Evolutionary conservation across 2,888 invertebrate species (phyloP).

Genomic region (Zygothrica quintamaculata): DNA sequence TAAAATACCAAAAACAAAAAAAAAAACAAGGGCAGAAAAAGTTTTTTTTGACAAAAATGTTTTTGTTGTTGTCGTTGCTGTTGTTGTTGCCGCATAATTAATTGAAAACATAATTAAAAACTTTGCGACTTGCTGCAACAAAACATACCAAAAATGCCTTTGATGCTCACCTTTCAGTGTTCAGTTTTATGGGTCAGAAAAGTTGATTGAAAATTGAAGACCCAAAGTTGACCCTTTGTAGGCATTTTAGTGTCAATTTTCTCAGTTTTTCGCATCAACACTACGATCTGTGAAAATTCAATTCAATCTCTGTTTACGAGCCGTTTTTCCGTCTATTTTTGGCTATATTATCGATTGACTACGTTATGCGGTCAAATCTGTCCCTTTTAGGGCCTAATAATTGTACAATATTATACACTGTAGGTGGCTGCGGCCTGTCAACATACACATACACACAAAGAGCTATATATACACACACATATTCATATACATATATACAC

Average conservation of each 20-base stretch:
- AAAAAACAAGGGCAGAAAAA: slow-evolving; percentile 31
- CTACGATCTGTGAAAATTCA: slow-evolving; percentile 53
- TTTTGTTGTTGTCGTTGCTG: too few species aligned
- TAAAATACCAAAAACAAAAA: slow-evolving; percentile 16
- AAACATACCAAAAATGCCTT: slow-evolving; percentile 19
- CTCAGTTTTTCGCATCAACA: slow-evolving; percentile 31
- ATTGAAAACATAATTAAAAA: slow-evolving; percentile 77
- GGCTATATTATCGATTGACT: slow-evolving; percentile 56
- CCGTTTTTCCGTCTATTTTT: slow-evolving; percentile 50
- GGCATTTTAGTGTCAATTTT: slow-evolving; percentile 49
- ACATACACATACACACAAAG: slow-evolving; percentile 24
- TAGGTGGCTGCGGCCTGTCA: slow-evolving; percentile 35
- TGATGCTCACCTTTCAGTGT: slow-evolving; percentile 34
- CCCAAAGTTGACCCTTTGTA: slow-evolving; percentile 17
- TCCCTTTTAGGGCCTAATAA: slow-evolving; percentile 49
- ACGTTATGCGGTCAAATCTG: slow-evolving; percentile 26
- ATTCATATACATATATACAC: neutral
- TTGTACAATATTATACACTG: slow-evolving; percentile 51
- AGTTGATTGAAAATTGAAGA: slow-evolving; percentile 46
- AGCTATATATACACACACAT: neutral
- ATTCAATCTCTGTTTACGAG: slow-evolving; percentile 41
- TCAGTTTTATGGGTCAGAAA: slow-evolving; percentile 21
- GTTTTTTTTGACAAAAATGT: slow-evolving; percentile 48
- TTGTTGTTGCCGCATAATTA: slow-evolving; percentile 73
- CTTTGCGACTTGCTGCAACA: neutral